phyloP scores from a whole-genome alignment of 2,113 vertebrate species.

The Telmatochromis bifrenatus region DNA sequence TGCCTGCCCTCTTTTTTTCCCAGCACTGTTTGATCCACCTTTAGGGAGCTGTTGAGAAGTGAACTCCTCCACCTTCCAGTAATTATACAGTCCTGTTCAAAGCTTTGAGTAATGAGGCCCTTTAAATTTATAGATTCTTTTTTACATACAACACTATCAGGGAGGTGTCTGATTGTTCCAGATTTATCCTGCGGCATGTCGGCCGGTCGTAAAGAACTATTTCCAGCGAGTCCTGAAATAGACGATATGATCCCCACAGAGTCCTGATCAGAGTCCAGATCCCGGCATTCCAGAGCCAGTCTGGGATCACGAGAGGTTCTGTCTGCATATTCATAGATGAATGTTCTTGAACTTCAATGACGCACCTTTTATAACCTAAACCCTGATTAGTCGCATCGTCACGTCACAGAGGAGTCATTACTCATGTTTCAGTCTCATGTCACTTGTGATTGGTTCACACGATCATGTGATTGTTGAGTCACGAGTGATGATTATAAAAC shows the following conservation, averaged over 20 bases:
- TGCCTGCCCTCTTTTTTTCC: neutral
- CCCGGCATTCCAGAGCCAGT: neutral
- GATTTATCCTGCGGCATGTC: neutral
- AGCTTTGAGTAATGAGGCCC: neutral
- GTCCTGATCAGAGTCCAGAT: neutral
- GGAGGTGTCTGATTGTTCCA: neutral
- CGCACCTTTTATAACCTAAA: neutral
- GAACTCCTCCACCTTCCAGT: neutral
- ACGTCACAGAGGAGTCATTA: neutral
- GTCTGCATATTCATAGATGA: neutral
- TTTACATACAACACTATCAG: neutral
- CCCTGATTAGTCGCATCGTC: neutral
- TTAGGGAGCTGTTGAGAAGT: neutral
- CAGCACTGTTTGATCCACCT: neutral
- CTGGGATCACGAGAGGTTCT: neutral
- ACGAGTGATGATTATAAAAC: neutral
- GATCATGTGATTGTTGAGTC: neutral
- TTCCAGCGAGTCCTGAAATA: neutral
- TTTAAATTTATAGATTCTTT: neutral
- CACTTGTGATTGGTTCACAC: neutral
- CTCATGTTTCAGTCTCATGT: neutral
- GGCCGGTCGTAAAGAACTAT: neutral
- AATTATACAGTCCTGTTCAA: neutral
- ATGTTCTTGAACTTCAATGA: fast-evolving
- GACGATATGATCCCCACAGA: fast-evolving